These are phyloP conservation scores for Chloromyia formosa DNA, from an alignment of 2,888 invertebrate species.

Conservation along the genomic window DNA sequence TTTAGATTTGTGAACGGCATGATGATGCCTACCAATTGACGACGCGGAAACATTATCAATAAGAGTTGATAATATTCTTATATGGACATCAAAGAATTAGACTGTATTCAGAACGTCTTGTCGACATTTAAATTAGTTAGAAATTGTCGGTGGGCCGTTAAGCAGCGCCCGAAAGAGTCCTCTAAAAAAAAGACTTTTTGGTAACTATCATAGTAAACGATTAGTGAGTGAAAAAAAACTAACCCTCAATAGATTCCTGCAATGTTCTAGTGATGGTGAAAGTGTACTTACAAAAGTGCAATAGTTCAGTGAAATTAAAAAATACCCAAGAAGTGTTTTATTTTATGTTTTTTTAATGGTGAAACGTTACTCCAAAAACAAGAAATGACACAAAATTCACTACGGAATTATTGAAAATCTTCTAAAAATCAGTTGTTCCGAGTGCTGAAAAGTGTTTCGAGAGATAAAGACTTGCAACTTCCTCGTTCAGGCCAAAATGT, in stretches of 20 bases:
- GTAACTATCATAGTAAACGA: neutral
- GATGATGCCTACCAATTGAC: conserved; percentile 22
- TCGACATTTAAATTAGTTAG: conserved; percentile 43
- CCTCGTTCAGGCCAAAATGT: conserved; percentile 54
- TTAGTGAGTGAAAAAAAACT: neutral
- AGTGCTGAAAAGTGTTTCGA: conserved; percentile 42
- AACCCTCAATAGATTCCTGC: neutral
- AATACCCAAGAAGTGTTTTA: neutral
- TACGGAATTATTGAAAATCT: neutral
- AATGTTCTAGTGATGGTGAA: neutral
- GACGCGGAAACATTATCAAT: conserved; percentile 30
- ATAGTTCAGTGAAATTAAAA: neutral
- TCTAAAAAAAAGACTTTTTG: neutral
- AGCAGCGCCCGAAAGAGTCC: conserved; percentile 24
- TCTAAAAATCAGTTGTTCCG: conserved; percentile 4
- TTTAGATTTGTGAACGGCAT: conserved; percentile 33
- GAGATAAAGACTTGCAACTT: conserved; percentile 52
- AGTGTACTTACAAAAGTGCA: conserved; percentile 26
- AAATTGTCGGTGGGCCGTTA: conserved; percentile 42
- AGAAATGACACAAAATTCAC: neutral
- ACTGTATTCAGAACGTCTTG: conserved; percentile 1
- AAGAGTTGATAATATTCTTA: conserved; percentile 23
- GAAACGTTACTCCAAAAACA: neutral
- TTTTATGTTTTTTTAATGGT: neutral
- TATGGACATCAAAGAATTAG: neutral